Evolutionary conservation across 1,140 invertebrate genomes (phyloP), one percentile per base, ranked within the genome.

Genomic region (Leptinotarsa lineolata): DNA sequence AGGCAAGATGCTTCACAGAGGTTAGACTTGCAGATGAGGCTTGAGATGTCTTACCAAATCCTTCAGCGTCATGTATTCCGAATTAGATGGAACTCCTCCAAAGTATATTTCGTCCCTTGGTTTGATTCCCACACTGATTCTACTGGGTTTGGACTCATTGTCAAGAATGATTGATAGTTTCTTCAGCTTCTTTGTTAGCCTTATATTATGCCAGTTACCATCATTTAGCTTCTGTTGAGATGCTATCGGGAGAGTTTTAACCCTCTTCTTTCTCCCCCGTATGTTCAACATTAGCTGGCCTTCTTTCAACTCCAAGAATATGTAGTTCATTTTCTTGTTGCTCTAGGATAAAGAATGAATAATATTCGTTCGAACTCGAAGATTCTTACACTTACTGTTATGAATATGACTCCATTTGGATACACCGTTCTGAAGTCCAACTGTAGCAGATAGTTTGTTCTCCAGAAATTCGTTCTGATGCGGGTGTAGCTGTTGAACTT

Each of bases 401-500:
- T 85, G 66, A 94, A 91, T 5, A 97, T 83, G 69, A 96, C 82
- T 48, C 95, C 95, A 80, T 95, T 91, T 0, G 90, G 89, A 84
- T 95, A 93, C 80, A 93, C 95, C 0, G 95, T 97, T 30, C 95
- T 86, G 80, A 97, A 94, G 77, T 94, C 91, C 76, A 97, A 91
- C 68, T 92, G 90, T 45, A 97, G 85, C 8, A 89, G 88, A 78
- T 95, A 95, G 79, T 91, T 90, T 73, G 89, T 89, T 72, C 90
- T 88, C 86, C 92, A 90, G 72, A 91, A 89, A 78, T 88, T 88
- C 48, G 89, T 88, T 61, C 88, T 87, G 12, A 93, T 84, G 72
- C 90, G 88, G 0, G 94, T 91, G 81, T 94, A 92, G 82, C 94
- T 95, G 74, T 93, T 88, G 0, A 88, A 82, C 68, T 89, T 88